phyloP scores from a whole-genome alignment of 2,888 invertebrate species.

The Oligia fasciuncula region DNA sequence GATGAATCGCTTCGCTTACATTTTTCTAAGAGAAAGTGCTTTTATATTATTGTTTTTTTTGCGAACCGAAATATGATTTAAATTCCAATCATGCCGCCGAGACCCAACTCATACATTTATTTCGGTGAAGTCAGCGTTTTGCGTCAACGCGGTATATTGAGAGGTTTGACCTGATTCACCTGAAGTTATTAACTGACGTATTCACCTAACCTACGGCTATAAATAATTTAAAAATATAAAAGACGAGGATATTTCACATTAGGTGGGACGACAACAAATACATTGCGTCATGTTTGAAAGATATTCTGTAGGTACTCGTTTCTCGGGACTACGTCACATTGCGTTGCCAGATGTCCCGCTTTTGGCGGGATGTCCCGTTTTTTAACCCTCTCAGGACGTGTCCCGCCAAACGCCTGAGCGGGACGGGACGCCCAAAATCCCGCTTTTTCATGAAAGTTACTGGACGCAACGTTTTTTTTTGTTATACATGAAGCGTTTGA shows the following conservation, averaged over 20 bases:
- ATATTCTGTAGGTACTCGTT: no score
- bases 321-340: background rate
- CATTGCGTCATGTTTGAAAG: background rate
- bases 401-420: no score
- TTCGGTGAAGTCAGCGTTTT: constrained; percentile 9
- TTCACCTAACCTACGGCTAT: background rate
- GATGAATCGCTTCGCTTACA: constrained; percentile 30
- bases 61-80: constrained; percentile 35
- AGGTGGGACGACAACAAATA: background rate
- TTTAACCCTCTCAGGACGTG: no score
- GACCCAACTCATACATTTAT: constrained; percentile 17
- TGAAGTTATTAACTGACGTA: constrained; percentile 16
- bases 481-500: no score
- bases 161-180: background rate
- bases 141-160: constrained; percentile 3
- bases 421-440: no score
- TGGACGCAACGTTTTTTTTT: no score
- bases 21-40: constrained; percentile 33
- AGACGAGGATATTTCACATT: background rate
- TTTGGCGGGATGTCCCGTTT: no score
- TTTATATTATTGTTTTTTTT: constrained; percentile 18
- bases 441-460: no score
- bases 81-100: constrained; percentile 28
- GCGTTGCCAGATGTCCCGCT: no score
- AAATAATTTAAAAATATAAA: background rate